These are phyloP conservation scores for Dipodomys merriami DNA, from an alignment of 2,113 vertebrate genomes.

Conservation along the genomic window DNA sequence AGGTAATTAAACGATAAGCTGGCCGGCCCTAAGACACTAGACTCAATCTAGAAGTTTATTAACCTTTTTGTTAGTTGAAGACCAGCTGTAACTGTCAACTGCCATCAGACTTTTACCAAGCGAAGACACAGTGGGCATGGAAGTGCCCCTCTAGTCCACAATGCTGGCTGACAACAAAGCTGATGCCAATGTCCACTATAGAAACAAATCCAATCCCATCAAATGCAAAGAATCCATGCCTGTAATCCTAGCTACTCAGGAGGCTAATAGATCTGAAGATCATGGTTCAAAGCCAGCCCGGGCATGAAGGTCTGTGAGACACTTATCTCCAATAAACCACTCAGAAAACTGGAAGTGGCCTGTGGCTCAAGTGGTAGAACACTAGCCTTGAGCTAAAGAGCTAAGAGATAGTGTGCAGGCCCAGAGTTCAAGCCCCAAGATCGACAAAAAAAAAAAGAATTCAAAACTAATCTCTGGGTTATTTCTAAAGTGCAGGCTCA, in stretches of 20 bases:
- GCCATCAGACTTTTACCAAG: not conserved
- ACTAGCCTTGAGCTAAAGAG: too few species aligned
- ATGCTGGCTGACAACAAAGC: not conserved
- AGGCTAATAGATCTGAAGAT: too few species aligned
- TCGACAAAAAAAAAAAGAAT: not conserved
- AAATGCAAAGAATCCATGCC: not conserved
- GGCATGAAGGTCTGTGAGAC: too few species aligned
- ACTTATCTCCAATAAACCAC: too few species aligned
- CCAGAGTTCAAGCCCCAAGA: too few species aligned
- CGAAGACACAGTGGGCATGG: not conserved
- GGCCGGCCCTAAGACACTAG: constrained; percentile 60
- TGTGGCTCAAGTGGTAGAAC: too few species aligned
- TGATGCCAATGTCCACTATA: not conserved
- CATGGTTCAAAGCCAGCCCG: too few species aligned
- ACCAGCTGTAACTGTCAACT: constrained; percentile 55
- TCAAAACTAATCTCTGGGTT: constrained; percentile 19
- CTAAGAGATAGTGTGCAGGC: too few species aligned
- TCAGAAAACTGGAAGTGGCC: too few species aligned
- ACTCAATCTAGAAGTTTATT: constrained; percentile 60
- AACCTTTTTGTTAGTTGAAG: constrained; percentile 70
- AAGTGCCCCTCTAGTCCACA: not conserved
- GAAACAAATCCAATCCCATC: not conserved
- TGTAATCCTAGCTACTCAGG: too few species aligned
- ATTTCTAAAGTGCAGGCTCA: not conserved
- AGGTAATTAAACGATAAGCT: constrained; percentile 78